Evolutionary conservation across 2,888 invertebrate species (phyloP).

Genomic region (Leptura quadrifasciata): DNA sequence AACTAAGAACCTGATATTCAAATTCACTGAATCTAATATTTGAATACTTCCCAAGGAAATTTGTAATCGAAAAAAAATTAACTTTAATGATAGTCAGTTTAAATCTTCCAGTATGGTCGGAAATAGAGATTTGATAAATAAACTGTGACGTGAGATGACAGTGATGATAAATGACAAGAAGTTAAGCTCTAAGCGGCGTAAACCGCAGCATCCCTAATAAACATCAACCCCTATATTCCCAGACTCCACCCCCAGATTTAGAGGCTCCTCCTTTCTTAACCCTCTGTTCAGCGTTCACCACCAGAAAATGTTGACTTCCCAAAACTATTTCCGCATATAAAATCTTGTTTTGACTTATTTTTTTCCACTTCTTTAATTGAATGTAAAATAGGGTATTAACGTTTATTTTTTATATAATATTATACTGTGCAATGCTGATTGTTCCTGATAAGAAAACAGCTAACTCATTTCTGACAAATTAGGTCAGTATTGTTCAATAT

Average conservation of each 20-base stretch:
- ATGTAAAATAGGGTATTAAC: background rate
- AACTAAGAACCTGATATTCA: background rate
- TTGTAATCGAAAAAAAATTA: background rate
- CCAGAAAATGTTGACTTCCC: conserved; percentile 23
- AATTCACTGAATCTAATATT: background rate
- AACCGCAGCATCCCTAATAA: conserved; percentile 63
- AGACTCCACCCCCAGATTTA: conserved; percentile 59
- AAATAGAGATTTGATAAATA: conserved; percentile 18
- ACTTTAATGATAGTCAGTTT: background rate
- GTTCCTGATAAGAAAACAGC: no score
- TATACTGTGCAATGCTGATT: no score
- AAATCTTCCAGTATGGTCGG: background rate
- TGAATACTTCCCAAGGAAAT: background rate
- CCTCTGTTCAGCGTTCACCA: conserved; percentile 10
- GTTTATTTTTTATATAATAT: no score
- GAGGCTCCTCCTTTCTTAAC: conserved; percentile 49
- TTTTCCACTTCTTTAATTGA: background rate
- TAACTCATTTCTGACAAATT: no score
- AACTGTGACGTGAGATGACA: conserved; percentile 46
- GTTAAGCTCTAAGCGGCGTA: conserved; percentile 62
- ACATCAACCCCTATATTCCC: conserved; percentile 57
- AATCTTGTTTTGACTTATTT: background rate
- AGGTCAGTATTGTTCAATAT: no score
- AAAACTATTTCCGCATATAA: conserved; percentile 23
- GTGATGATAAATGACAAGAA: conserved; percentile 62